Base-by-base conservation (phyloP, 2,113 vertebrate genomes). In the Haemorhous mexicanus region DNA sequence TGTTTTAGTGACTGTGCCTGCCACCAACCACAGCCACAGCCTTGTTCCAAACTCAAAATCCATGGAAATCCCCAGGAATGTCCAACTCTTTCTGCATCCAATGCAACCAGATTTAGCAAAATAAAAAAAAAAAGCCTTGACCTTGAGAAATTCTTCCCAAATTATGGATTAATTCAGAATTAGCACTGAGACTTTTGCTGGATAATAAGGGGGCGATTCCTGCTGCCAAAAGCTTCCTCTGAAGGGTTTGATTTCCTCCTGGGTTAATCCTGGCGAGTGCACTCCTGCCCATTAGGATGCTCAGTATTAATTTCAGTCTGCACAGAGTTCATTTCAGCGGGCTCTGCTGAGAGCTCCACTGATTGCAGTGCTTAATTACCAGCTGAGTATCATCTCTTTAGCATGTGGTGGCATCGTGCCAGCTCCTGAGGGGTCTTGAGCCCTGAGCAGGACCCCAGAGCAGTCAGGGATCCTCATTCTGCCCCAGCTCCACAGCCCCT, bases 351-450 rank as follows among this genome's bases (percentile, higher is more conserved):
- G 87, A 94, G 91, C 91, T 49, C 62, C 77, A 21, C 63, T 96
- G 93, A 95, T 95, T 95, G 78, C 94, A 33, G 61, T 2, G 62
- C 37, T 84, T 95, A 94, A 94, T 93, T 96, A 90, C 64, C 92
- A 90, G 82, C 79, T n/a, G 2, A 67, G 82, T 49, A n/a, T 79
- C n/a, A 2, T 70, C 79, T 93, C 75, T 49, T 76, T 66, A 90
- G 70, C 23, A 4, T 19, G 30, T 32, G 73, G 69, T 7, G 87
- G 84, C 94, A 64, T 15, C 2, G 0, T 72, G 62, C 53, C 74
- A 78, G 66, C 28, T 66, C 47, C 89, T 46, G 17, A 53, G 33
- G 63, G 55, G 32, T 66, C 81, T 46, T 1, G 11, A 89, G 80
- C 67, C 78, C 46, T 3, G 2, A n/a, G 39, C 0, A 27, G 49